phyloP scores from a whole-genome alignment of 2,888 invertebrate genomes.

The Tryphoninae sp. region DNA sequence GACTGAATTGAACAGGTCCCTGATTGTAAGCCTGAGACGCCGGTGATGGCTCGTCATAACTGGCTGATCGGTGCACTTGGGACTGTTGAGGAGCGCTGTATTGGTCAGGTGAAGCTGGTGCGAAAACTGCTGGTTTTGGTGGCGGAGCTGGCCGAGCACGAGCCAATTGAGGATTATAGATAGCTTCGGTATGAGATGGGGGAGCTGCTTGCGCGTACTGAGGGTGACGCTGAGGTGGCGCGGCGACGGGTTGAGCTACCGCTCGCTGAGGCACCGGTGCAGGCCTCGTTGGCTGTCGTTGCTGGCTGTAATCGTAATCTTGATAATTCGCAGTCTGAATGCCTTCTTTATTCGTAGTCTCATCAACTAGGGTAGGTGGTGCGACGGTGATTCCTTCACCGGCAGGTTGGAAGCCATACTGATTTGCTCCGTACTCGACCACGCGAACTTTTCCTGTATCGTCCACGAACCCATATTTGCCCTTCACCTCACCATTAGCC shows the following conservation, averaged over 20 bases:
- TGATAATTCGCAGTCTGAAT: conserved; percentile 69
- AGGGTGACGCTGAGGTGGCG: conserved; percentile 53
- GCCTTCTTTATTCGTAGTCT: conserved; percentile 78
- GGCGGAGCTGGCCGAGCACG: conserved; percentile 66
- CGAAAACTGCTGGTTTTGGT: conserved; percentile 70
- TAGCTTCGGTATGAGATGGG: conserved; percentile 74
- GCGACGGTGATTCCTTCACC: conserved; percentile 93
- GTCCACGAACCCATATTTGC: conserved; percentile 95
- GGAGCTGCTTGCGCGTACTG: conserved; percentile 63
- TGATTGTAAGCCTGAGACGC: conserved; percentile 76
- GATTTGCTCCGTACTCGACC: conserved; percentile 94
- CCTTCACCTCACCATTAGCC: conserved; percentile 91
- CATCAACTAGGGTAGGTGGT: conserved; percentile 81
- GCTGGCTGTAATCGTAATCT: conserved; percentile 72
- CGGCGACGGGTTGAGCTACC: conserved; percentile 59
- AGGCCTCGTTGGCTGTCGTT: conserved; percentile 53
- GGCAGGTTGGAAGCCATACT: conserved; percentile 92
- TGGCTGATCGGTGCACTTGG: conserved; percentile 66
- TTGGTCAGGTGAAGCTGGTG: conserved; percentile 73
- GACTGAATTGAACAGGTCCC: conserved; percentile 78
- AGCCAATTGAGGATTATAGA: conserved; percentile 71
- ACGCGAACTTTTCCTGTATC: conserved; percentile 91
- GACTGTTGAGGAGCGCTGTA: conserved; percentile 74
- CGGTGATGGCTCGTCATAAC: conserved; percentile 73
- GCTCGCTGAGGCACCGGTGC: conserved; percentile 66